Percentiles rank a stretch among this genome's conserved stretches.
These are phyloP conservation scores for Nannoperca obscura DNA, from an alignment of 2,797 vertebrate genomes.

Conservation along the genomic window DNA sequence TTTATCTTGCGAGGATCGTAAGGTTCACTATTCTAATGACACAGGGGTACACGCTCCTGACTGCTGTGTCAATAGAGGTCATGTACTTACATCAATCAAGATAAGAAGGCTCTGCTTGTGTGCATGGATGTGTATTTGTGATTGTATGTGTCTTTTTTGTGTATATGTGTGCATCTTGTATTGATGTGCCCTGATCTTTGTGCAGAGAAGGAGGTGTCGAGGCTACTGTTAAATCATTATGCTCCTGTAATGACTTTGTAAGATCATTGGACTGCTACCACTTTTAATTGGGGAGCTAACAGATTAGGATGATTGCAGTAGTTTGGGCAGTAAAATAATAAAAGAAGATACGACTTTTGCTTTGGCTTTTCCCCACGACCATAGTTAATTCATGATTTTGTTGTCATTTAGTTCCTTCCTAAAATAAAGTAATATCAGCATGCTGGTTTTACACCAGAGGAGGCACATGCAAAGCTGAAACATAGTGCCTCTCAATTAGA, in stretches of 20 bases:
- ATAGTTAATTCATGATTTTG: background rate
- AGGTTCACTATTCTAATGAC: constrained; percentile 64
- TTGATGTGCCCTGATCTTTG: constrained; percentile 60
- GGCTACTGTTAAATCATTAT: constrained; percentile 49
- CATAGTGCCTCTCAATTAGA: background rate
- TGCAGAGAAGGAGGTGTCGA: constrained; percentile 29
- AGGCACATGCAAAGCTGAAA: background rate
- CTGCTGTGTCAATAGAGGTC: constrained; percentile 66
- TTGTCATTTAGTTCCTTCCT: background rate
- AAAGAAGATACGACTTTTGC: background rate
- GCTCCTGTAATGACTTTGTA: constrained; percentile 60
- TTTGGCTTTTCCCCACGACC: background rate
- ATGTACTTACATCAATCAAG: constrained; percentile 69
- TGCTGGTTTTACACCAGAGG: constrained; percentile 2
- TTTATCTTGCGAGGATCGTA: constrained; percentile 16
- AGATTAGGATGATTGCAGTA: constrained; percentile 7
- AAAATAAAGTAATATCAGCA: background rate
- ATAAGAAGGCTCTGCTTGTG: constrained; percentile 62
- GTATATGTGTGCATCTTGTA: constrained; percentile 45
- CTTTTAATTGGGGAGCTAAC: constrained; percentile 47
- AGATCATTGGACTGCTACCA: constrained; percentile 25
- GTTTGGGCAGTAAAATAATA: constrained; percentile 10
- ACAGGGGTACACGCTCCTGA: constrained; percentile 39
- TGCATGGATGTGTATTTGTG: constrained; percentile 3
- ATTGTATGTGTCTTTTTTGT: constrained; percentile 16